Evolutionary conservation across 2,797 vertebrate genomes (phyloP).

Genomic region (Takifugu rubripes): DNA sequence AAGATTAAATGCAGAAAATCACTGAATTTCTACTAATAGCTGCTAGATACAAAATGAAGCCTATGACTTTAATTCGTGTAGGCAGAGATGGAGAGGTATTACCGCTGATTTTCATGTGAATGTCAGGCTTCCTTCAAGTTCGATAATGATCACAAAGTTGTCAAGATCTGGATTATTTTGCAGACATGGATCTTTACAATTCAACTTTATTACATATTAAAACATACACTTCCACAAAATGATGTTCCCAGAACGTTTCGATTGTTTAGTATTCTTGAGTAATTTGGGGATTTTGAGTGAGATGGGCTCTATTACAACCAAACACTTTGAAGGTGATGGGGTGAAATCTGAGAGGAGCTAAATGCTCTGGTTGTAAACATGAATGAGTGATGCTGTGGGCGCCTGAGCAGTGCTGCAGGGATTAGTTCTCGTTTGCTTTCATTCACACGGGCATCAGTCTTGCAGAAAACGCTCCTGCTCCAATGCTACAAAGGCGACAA

Average conservation of each 20-base stretch:
- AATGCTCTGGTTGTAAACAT: slow-evolving; percentile 21
- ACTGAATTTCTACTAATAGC: too few relatives aligned
- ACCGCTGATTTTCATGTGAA: too few relatives aligned
- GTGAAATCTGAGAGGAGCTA: slow-evolving; percentile 21
- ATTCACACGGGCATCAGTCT: slow-evolving; percentile 25
- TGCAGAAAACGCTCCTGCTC: slow-evolving; percentile 15
- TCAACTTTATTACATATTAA: too few relatives aligned
- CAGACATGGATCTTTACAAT: too few relatives aligned
- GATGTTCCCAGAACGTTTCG: not conserved
- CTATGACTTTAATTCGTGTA: too few relatives aligned
- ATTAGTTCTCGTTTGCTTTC: slow-evolving; percentile 16
- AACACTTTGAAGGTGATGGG: slow-evolving; percentile 2
- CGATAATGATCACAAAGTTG: too few relatives aligned
- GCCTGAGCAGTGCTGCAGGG: slow-evolving; percentile 16
- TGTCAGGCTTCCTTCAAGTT: too few relatives aligned
- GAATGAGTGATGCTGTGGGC: slow-evolving; percentile 38
- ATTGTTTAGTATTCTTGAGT: not conserved
- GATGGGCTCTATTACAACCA: not conserved
- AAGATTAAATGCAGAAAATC: too few relatives aligned
- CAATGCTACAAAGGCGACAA: slow-evolving; percentile 2
- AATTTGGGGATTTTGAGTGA: not conserved
- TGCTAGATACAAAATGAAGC: too few relatives aligned
- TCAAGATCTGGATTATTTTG: too few relatives aligned
- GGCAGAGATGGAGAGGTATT: too few relatives aligned
- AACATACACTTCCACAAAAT: too few relatives aligned